These are phyloP conservation scores for Allacma fusca DNA, from an alignment of 2,888 invertebrate genomes.

Conservation along the genomic window DNA sequence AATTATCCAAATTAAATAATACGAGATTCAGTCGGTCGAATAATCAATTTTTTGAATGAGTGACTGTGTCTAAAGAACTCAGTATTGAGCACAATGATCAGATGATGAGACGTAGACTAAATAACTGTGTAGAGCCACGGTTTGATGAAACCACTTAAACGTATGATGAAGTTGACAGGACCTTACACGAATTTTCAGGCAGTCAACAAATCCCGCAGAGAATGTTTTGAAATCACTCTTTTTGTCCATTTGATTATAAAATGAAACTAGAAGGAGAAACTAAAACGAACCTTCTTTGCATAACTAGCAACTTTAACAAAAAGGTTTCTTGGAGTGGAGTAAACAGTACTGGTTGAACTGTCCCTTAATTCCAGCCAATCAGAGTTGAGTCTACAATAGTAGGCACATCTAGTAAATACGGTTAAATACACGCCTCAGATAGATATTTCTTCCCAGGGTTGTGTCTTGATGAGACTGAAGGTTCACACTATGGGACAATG, in stretches of 20 bases:
- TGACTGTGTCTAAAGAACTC: not conserved
- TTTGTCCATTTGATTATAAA: slow-evolving; percentile 56
- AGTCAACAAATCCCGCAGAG: slow-evolving; percentile 67
- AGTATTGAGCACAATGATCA: slow-evolving; percentile 45
- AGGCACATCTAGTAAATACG: too few relatives aligned
- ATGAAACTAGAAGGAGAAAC: slow-evolving; percentile 24
- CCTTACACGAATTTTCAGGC: slow-evolving; percentile 88
- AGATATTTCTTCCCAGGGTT: too few relatives aligned
- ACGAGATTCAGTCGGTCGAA: slow-evolving; percentile 13
- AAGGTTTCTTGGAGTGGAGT: not conserved
- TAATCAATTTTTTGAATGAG: not conserved
- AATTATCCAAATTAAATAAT: not conserved
- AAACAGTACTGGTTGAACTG: not conserved
- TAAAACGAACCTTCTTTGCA: slow-evolving; percentile 18
- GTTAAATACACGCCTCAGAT: not conserved
- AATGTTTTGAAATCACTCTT: slow-evolving; percentile 43
- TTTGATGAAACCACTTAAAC: slow-evolving; percentile 95
- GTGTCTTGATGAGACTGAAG: too few relatives aligned
- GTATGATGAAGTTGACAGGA: slow-evolving; percentile 88
- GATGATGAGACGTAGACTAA: slow-evolving; percentile 68
- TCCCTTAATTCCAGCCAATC: slow-evolving; percentile 30
- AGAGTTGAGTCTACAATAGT: not conserved
- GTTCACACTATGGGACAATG: too few relatives aligned
- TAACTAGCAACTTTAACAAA: slow-evolving; percentile 6
- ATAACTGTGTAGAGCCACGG: slow-evolving; percentile 86